A percentile compares a stretch with the other conserved stretches of the same genome.
Conservation (phyloP, 2,888 invertebrate species). For the Andrena flavipes region DNA sequence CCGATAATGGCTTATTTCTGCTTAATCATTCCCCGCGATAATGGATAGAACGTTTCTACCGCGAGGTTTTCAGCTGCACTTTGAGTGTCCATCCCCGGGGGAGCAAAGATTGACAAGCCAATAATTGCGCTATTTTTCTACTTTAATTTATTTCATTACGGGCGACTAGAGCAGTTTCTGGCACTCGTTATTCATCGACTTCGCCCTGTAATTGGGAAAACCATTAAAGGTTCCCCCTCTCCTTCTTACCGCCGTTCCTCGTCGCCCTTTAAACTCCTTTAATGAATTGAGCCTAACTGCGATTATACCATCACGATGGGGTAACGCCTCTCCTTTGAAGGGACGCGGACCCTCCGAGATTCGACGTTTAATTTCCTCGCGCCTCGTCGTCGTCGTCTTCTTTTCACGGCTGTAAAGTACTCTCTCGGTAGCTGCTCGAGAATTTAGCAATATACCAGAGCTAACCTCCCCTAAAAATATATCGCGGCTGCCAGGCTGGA, state of each 20-base stretch:
- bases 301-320: slow-evolving; percentile 74
- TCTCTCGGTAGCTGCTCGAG: slow-evolving; percentile 44
- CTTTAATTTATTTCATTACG: slow-evolving; percentile 78
- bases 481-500: slow-evolving; percentile 3
- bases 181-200: slow-evolving; percentile 63
- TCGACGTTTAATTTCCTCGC: slow-evolving; percentile 75
- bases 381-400: slow-evolving; percentile 67
- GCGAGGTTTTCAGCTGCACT: slow-evolving; percentile 6
- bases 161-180: slow-evolving; percentile 68
- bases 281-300: slow-evolving; percentile 80
- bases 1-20: slow-evolving; percentile 55
- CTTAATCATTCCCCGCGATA: slow-evolving; percentile 33
- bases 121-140: slow-evolving; percentile 76
- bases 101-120: slow-evolving; percentile 64
- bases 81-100: background rate
- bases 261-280: slow-evolving; percentile 75
- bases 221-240: slow-evolving; percentile 70
- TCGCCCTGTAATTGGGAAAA: slow-evolving; percentile 72
- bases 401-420: slow-evolving; percentile 61
- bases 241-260: slow-evolving; percentile 26
- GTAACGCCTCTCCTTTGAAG: slow-evolving; percentile 69
- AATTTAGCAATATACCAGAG: slow-evolving; percentile 38
- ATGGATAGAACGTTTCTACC: slow-evolving; percentile 26
- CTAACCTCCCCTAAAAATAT: slow-evolving; percentile 25
- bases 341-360: slow-evolving; percentile 64